These are phyloP conservation scores for Drosophila suboccidentalis DNA, from an alignment of 2,888 invertebrate species.

Conservation along the genomic window DNA sequence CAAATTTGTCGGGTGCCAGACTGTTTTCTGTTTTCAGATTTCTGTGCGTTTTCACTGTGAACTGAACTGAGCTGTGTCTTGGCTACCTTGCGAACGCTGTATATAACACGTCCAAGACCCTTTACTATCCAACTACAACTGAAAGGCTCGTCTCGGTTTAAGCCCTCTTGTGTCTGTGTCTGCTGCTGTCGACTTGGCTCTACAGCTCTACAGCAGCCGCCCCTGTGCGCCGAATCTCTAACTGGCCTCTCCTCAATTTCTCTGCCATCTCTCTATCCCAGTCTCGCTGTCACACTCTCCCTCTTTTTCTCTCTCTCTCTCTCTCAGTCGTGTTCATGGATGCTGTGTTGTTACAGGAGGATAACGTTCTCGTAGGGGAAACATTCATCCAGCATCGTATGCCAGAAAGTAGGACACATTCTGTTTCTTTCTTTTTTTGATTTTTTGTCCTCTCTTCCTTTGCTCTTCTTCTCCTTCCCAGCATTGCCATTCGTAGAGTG, in stretches of 20 bases:
- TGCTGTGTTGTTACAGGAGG: conserved; percentile 12
- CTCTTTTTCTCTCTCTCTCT: background rate
- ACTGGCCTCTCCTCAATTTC: conserved; percentile 10
- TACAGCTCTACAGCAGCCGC: conserved; percentile 57
- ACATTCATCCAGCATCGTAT: conserved; percentile 34
- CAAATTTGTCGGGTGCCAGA: background rate
- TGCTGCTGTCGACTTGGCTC: conserved; percentile 8
- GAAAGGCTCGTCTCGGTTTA: conserved; percentile 70
- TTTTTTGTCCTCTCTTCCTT: background rate
- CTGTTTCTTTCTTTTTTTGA: conserved; percentile 15
- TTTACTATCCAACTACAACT: conserved; percentile 86
- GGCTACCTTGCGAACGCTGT: conserved; percentile 71
- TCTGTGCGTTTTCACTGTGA: conserved; percentile 18
- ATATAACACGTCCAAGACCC: conserved; percentile 82
- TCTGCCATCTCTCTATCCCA: conserved; percentile 5
- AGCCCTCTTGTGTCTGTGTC: conserved; percentile 24
- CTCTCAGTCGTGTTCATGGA: conserved; percentile 6
- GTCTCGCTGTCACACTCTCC: background rate
- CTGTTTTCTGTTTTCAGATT: background rate
- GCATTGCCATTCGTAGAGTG: conserved; percentile 21
- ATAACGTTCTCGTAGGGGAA: conserved; percentile 48
- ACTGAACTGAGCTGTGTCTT: conserved; percentile 26
- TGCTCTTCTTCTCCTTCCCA: background rate
- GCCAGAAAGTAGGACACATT: conserved; percentile 73
- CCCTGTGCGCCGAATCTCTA: conserved; percentile 62